Conservation (phyloP, 2,797 vertebrate species). For the Allobates femoralis region DNA sequence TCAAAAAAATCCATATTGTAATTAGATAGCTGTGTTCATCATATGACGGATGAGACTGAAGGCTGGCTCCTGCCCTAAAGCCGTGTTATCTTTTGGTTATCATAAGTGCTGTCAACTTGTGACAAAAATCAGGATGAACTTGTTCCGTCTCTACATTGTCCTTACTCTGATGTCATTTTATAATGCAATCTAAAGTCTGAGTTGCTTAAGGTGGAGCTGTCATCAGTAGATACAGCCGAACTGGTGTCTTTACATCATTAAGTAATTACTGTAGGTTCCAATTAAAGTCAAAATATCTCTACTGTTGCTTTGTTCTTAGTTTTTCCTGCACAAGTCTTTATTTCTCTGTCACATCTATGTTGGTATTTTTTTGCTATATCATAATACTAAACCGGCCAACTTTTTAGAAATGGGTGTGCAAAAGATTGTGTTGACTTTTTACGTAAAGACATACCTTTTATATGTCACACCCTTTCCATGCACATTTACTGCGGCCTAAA, state of each 20-base stretch:
- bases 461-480: too few species aligned
- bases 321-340: background rate
- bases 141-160: conserved; percentile 15
- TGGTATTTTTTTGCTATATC: background rate
- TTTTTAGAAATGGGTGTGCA: too few species aligned
- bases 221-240: conserved; percentile 9
- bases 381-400: too few species aligned
- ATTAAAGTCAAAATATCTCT: background rate
- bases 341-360: background rate
- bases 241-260: conserved; percentile 29
- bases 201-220: conserved; percentile 4
- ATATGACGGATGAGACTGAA: conserved; percentile 39
- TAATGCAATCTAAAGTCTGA: conserved; percentile 8
- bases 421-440: too few species aligned
- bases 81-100: conserved; percentile 29
- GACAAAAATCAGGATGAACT: conserved; percentile 40
- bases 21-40: conserved; percentile 23
- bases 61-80: conserved; percentile 42
- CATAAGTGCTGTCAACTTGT: conserved; percentile 22
- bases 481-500: too few species aligned
- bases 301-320: background rate
- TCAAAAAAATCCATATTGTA: conserved; percentile 53
- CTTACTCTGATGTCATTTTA: conserved; percentile 25
- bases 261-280: conserved; percentile 2
- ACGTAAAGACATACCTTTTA: too few species aligned